Evolutionary conservation across 2,888 invertebrate genomes (phyloP), one percentile per base, ranked within the genome.

Genomic region (Drosophila formosana): DNA sequence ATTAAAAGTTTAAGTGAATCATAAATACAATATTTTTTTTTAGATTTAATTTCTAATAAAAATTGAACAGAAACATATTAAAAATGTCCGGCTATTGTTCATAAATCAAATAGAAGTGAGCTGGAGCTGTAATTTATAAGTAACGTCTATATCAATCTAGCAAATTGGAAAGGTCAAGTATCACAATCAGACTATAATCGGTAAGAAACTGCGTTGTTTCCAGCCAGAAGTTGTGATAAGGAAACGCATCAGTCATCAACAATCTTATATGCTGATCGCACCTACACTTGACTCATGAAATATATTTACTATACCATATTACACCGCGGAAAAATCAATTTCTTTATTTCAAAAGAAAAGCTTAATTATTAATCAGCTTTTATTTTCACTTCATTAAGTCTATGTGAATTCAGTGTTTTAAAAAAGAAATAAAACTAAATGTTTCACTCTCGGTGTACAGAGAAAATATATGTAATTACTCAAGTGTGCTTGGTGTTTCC

Each of bases 201-300:
- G 9, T 5, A 18, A 11, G 25, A 23, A 61, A 61, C 37, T 62
- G 46, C 61, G 61, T 62, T 62, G 61, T 55, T 62, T 62, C 28
- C 28, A 62, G 46, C 46, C 37, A 41, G n/a, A 28, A 32, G 9
- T 7, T 3, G 30, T 3, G 43, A 72, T 72, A 66, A 72, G 46
- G 23, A 51, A 37, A 32, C 37, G 28, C 32, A 39, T 18, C 39
- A 39, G 13, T 13, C 39, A 18, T 13, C 13, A 57, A 56, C 23
- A 49, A 56, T 7, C 55, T n/a, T 2, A 23, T 34, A 9, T 9
- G 9, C 45, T 46, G 45, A 56, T 45, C 25, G 43, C 49, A 43
- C 69, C 64, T 49, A 63, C 64, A 64, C 49, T 30, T 25, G 3
- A 37, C 11, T 4, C 41, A 37, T n/a, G 4, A 26, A 5, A 43